Evolutionary conservation across 2,797 vertebrate genomes (phyloP), one percentile per base, ranked within the genome.

Genomic region (Gobio occitaniae): DNA sequence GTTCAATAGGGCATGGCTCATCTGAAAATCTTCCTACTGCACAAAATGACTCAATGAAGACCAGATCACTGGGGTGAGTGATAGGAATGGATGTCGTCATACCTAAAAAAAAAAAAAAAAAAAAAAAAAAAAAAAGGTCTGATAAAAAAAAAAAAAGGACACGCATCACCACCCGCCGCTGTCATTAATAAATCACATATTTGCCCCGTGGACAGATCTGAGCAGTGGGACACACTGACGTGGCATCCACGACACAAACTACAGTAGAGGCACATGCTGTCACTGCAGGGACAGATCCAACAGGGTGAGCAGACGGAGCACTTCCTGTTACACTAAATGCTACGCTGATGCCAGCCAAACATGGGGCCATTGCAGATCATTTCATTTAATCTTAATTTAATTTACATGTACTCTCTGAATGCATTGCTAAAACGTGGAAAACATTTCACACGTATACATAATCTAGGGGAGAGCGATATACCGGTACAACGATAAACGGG

Each of bases 231-330:
- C 71, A 41, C 29, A 36, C 47, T 75, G 50, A 86, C 11, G 65
- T n/a, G 77, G 36, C 50, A 83, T 21, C 21, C 79, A 10, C 50
- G 41, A 78, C 63, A 66, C 47, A 69, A 78, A 83, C 44, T 72
- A 85, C 84, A 54, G 79, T 54, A 52, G 80, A 80, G 85, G 75
- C 82, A 59, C 82, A 85, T 59, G 77, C 70, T 56, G 79, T 87
- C 82, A 86, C 59, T 80, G 82, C 41, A 77, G 82, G 70, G 50
- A 87, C 86, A 86, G 86, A 76, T 84, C 74, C 41, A 61, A 77
- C 5, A 68, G 63, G 47, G 78, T 38, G 47, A 80, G 78, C 63
- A 80, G 54, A 78, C 25, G 41, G 59, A 80, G 44, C 63, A 69
- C 59, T 65, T 80, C 78, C 78, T 66, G 44, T 80, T 80, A 61